Evolutionary conservation across 2,888 invertebrate species (phyloP).

Genomic region (Eudasyphora cyanicolor): DNA sequence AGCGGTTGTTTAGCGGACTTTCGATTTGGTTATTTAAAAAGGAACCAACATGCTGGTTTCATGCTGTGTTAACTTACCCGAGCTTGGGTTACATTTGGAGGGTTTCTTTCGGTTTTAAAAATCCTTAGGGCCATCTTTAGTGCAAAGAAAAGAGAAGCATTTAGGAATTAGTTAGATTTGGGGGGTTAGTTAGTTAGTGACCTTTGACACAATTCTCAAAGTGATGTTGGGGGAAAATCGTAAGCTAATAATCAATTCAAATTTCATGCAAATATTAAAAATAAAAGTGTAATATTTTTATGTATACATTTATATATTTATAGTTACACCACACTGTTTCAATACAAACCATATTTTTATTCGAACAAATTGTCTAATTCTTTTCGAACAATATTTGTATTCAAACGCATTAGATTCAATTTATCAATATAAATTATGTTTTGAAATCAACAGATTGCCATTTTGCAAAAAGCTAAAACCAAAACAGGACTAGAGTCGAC

Average conservation of each 20-base stretch:
- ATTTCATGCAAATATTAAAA: constrained; percentile 44
- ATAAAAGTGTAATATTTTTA: too few relatives aligned
- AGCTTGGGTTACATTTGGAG: neutral
- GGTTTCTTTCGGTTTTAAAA: constrained; percentile 31
- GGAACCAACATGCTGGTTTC: too few relatives aligned
- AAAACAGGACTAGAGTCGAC: too few relatives aligned
- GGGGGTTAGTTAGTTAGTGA: neutral
- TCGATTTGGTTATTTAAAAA: neutral
- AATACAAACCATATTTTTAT: too few relatives aligned
- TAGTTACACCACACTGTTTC: too few relatives aligned
- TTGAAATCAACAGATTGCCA: too few relatives aligned
- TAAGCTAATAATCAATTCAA: neutral
- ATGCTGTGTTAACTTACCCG: constrained; percentile 31
- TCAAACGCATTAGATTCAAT: too few relatives aligned
- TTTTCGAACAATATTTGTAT: too few relatives aligned
- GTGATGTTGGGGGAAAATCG: neutral
- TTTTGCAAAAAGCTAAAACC: too few relatives aligned
- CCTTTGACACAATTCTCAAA: neutral
- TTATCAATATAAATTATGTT: too few relatives aligned
- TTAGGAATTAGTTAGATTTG: constrained; percentile 24
- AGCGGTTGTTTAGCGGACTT: neutral
- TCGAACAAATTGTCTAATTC: too few relatives aligned
- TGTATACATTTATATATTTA: too few relatives aligned
- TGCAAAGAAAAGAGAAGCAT: constrained; percentile 13
- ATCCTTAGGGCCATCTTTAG: constrained; percentile 55